Conservation (phyloP, 2,888 invertebrate species). For the Drosophila atripex region DNA sequence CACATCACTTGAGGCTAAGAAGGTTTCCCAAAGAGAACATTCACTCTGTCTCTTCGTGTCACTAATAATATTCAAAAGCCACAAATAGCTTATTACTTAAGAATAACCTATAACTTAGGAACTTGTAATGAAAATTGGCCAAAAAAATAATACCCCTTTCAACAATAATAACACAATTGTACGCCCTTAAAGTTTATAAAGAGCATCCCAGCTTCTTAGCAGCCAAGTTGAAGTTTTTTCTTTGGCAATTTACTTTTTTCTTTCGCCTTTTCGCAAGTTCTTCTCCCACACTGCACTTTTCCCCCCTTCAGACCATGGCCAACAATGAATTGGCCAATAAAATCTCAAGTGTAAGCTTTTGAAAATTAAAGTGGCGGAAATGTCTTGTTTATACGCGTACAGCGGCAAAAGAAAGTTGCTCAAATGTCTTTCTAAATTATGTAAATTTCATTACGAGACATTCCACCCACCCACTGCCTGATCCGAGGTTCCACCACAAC, state of each 20-base stretch:
- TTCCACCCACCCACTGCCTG: constrained; percentile 33
- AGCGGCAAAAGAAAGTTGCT: constrained; percentile 61
- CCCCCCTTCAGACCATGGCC: constrained; percentile 50
- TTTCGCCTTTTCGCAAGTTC: constrained; percentile 59
- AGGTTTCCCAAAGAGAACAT: not conserved
- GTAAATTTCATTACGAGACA: constrained; percentile 76
- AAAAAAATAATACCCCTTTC: not conserved
- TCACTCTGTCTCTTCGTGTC: not conserved
- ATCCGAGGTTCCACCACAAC: constrained; percentile 19
- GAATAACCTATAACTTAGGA: no score
- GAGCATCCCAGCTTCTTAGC: constrained; percentile 28
- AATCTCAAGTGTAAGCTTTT: constrained; percentile 79
- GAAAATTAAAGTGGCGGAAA: constrained; percentile 78
- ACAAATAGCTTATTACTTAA: not conserved
- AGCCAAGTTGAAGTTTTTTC: constrained; percentile 25
- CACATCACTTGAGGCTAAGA: not conserved
- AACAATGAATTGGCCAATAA: constrained; percentile 80
- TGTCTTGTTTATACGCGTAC: constrained; percentile 71
- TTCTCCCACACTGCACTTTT: constrained; percentile 42
- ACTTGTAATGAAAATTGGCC: not conserved
- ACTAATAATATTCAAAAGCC: no score
- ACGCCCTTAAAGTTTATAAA: not conserved
- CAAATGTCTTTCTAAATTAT: constrained; percentile 77
- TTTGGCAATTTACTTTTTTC: constrained; percentile 24
- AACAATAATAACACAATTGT: not conserved